Base-by-base conservation (phyloP, 1,140 invertebrate species). In the Drosophila prosaltans region DNA sequence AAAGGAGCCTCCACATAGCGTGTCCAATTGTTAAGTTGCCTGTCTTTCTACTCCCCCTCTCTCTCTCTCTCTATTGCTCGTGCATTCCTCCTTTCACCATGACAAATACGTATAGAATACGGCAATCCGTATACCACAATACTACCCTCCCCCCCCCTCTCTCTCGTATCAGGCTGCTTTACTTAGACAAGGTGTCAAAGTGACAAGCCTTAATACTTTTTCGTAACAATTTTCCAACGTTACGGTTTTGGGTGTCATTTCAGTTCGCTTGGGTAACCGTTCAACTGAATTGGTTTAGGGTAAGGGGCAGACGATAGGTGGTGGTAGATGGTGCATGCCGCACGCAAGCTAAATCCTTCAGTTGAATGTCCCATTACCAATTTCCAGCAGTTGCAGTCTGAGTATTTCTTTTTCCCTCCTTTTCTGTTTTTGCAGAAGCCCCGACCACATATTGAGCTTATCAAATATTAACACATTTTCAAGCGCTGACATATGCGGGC, bases 401-500 rank as follows among this genome's bases (percentile, higher is more conserved):
- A 51, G 9, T 51, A 9, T 51, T 26, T 24, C 26, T 24, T 11
- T 40, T 9, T 40, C 11, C 1, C 3, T 40, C 11, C 5, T 40
- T 11, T 40, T 40, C 10, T 11, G 1, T 40, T 26, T 74, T 24
- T 30, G 57, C 30, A 69, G 67, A 68, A 41, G 61, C 72, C 55
- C 16, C 61, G 83, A 88, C 83, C 85, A 85, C 86, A 90, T 90
- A 90, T 90, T 76, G 80, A 80, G 85, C 76, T 90, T 85, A 90
- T 90, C 79, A 90, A 90, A 90, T 90, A 90, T 90, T 90, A 90
- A 90, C 86, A 90, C 81, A 90, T 90, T 85, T 80, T 70, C 82
- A 58, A 81, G 82, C 82, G 82, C 82, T 78, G 81, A 85, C 81
- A 85, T 74, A 75, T 75, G 74, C 68, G 78, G 74, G 70, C 63